Percentiles rank a stretch among this genome's conserved stretches.
Evolutionary conservation across 1,140 invertebrate genomes (phyloP).

Genomic region (Schlechtendalia chinensis): DNA sequence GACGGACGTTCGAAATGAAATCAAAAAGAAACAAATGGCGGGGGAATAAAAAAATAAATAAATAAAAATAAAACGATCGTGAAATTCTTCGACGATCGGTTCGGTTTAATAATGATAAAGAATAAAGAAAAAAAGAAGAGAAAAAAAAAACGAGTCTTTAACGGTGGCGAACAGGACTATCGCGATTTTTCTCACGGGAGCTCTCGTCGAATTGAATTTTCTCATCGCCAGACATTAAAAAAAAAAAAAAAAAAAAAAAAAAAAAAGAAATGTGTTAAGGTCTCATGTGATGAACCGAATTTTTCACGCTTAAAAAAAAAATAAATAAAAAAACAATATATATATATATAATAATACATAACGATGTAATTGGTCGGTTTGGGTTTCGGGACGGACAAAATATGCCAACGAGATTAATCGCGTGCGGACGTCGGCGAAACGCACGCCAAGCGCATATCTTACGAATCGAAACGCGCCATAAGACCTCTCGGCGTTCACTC

Average conservation of each 20-base stretch:
- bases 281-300: conserved; percentile 11
- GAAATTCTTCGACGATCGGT: background rate
- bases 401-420: background rate
- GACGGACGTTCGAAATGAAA: too few species aligned
- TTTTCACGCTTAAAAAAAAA: conserved; percentile 19
- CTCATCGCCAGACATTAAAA: conserved; percentile 14
- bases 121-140: too few species aligned
- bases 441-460: too few species aligned
- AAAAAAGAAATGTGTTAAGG: conserved; percentile 20
- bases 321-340: too few species aligned
- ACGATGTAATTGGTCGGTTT: background rate
- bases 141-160: background rate
- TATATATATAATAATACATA: too few species aligned
- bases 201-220: conserved; percentile 9
- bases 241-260: too few species aligned
- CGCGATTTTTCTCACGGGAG: conserved; percentile 32
- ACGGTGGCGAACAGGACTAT: background rate
- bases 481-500: too few species aligned
- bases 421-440: background rate
- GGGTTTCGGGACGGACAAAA: background rate
- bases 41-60: too few species aligned
- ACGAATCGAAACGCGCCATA: too few species aligned
- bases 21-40: too few species aligned
- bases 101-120: conserved; percentile 13
- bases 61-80: background rate